These are phyloP conservation scores for Muscicapa striata DNA, from an alignment of 2,797 vertebrate species.

Conservation along the genomic window DNA sequence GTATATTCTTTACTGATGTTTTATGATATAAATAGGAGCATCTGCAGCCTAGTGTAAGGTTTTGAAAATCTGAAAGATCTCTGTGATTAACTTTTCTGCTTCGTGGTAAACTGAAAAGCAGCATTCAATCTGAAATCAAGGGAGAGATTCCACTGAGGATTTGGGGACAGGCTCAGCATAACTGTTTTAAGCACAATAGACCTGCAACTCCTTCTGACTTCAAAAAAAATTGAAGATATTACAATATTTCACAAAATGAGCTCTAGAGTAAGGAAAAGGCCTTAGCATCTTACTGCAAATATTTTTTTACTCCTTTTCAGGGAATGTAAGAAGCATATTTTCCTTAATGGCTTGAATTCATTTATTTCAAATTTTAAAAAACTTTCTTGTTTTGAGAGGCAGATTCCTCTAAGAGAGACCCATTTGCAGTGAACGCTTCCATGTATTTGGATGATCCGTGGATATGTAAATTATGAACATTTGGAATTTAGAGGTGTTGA, in stretches of 20 bases:
- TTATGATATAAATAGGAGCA: not conserved
- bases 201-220: not conserved
- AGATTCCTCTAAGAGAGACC: not conserved
- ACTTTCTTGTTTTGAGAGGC: not conserved
- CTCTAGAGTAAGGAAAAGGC: not conserved
- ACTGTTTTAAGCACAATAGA: not conserved
- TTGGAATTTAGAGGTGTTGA: not conserved
- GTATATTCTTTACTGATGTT: not conserved
- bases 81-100: not conserved
- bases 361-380: not conserved
- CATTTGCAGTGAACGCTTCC: not conserved
- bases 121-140: not conserved
- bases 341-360: not conserved
- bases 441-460: not conserved
- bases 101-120: not conserved
- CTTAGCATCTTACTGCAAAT: not conserved
- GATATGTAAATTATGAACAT: not conserved
- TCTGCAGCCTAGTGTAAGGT: not conserved
- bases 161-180: not conserved
- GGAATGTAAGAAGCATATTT: not conserved
- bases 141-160: not conserved
- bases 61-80: not conserved
- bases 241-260: not conserved
- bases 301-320: not conserved
- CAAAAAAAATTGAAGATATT: not conserved